Evolutionary conservation across 2,888 invertebrate genomes (phyloP), one percentile per base, ranked within the genome.

Genomic region (Hypomecis punctinalis): DNA sequence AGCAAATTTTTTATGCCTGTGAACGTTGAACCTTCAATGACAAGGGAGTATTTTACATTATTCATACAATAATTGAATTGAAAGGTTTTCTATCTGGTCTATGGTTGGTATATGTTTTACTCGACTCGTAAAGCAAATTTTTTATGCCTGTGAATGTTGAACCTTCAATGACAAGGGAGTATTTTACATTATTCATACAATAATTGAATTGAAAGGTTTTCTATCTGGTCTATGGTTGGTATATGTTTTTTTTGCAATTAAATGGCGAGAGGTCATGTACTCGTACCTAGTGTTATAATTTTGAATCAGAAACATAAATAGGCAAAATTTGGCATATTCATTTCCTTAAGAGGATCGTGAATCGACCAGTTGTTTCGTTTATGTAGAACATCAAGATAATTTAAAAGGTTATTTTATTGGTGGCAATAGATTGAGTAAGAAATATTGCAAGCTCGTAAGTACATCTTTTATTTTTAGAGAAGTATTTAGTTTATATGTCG

Each of bases 1-100:
- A 67, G 49, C 63, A 67, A 53, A 57, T 61, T 67, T 62, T 67
- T 67, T 63, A 67, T 54, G 8, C 37, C 63, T 57, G 23, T 45
- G 60, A 54, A 61, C 67, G 49, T 61, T 63, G 62, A 60, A 60
- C 60, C 60, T 63, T 51, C 56, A 33, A 63, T 61, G 61, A 63
- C 67, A 51, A 56, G 61, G 39, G 54, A 13, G 55, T 51, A 42
- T 49, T 51, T 51, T 62, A 58, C 58, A 61, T 62, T 66, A 61
- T 59, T 55, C 51, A 55, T 62, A 43, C 42, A 39, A 48, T 61
- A 56, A 64, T 66, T 66, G 61, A 66, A 60, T 64, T 46, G 39
- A 52, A 46, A 55, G 23, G 33, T 39, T 56, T n/a, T n/a, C 23
- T 23, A 23, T 23, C 3, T 23, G 23, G 23, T 23, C 23, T 23